Conservation (phyloP, 92 coral and sea anemone genomes). For the Zoanthus sansibaricus region DNA sequence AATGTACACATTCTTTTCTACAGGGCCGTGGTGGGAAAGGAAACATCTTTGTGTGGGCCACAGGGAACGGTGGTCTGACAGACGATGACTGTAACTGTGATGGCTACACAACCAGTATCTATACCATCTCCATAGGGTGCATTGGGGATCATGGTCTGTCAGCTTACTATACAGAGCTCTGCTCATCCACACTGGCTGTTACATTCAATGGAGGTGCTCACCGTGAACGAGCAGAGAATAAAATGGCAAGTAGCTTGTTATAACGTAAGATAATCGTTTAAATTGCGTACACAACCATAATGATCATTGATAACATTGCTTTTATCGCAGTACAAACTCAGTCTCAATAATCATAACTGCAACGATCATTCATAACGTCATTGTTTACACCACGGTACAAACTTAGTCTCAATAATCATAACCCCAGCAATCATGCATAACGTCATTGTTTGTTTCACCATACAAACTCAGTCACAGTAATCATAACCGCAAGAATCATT, state of each 20-base stretch:
- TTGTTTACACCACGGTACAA: no score
- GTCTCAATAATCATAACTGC: no score
- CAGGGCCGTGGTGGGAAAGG: conserved; percentile 97
- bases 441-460: no score
- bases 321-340: no score
- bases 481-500: no score
- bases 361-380: no score
- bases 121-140: conserved; percentile 91
- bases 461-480: no score
- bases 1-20: neutral
- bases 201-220: conserved; percentile 95
- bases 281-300: no score
- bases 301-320: no score
- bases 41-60: conserved; percentile 95
- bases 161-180: conserved; percentile 89
- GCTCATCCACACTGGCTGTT: conserved; percentile 91
- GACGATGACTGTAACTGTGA: conserved; percentile 97
- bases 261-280: no score
- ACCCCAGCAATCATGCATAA: no score
- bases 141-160: conserved; percentile 93
- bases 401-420: no score
- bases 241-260: conserved; percentile 66
- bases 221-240: conserved; percentile 87
- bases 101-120: conserved; percentile 93
- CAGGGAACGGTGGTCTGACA: conserved; percentile 96